These are phyloP conservation scores for Brachypodius melanocephalos DNA, from an alignment of 2,113 vertebrate genomes.

Conservation along the genomic window DNA sequence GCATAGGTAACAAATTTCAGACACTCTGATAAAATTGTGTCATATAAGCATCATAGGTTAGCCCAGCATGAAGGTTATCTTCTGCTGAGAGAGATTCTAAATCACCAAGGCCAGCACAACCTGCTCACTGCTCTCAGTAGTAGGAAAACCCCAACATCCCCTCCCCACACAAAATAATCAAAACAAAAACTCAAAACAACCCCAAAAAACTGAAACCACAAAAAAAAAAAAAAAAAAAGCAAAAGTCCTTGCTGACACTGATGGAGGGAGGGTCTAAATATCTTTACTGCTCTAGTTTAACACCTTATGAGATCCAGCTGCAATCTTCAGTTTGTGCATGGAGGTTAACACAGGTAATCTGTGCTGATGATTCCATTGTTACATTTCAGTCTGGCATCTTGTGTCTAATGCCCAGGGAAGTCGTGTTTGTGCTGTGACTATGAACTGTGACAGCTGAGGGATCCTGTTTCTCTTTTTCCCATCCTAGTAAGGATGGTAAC, in stretches of 20 bases:
- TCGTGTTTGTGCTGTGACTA: background rate
- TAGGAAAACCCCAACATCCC: fast-evolving
- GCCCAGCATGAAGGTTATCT: background rate
- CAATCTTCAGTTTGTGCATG: background rate
- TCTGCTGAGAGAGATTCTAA: background rate
- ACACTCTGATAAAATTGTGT: background rate
- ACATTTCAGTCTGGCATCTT: background rate
- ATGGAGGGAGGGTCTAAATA: background rate
- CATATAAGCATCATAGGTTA: background rate
- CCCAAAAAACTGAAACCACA: background rate
- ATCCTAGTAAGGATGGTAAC: background rate
- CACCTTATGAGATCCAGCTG: background rate
- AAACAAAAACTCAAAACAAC: fast-evolving
- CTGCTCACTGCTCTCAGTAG: background rate
- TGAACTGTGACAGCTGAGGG: background rate
- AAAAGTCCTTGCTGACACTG: background rate
- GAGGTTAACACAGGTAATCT: background rate
- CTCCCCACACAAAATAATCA: fast-evolving
- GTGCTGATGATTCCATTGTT: background rate
- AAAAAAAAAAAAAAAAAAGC: background rate
- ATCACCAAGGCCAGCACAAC: background rate
- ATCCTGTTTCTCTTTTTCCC: background rate
- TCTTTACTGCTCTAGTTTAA: background rate
- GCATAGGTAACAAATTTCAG: background rate
- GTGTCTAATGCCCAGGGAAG: background rate